Conservation (phyloP, 2,113 vertebrate genomes). For the Orycteropus afer region DNA sequence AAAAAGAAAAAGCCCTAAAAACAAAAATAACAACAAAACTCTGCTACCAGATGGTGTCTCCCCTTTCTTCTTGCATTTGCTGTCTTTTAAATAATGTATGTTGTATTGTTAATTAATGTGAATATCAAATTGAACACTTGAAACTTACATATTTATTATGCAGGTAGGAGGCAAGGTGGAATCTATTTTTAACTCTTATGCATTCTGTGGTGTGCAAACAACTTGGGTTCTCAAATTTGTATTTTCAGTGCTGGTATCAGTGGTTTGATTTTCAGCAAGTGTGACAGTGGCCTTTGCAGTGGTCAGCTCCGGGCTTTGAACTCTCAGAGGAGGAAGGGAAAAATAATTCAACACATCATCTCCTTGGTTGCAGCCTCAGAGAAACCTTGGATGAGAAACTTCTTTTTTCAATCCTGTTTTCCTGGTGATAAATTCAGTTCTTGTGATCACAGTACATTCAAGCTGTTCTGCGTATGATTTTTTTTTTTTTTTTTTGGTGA, state of each 20-base stretch:
- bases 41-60: conserved; percentile 88
- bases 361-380: conserved; percentile 83
- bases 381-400: conserved; percentile 87
- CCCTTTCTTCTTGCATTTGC: conserved; percentile 87
- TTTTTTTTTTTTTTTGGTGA: conserved; percentile 76
- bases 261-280: conserved; percentile 89
- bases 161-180: conserved; percentile 89
- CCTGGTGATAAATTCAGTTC: conserved; percentile 88
- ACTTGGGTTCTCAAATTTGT: conserved; percentile 86
- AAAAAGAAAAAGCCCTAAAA: conserved; percentile 68
- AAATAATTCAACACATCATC: conserved; percentile 77
- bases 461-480: conserved; percentile 86
- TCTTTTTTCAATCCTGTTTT: conserved; percentile 84
- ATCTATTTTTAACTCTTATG: conserved; percentile 92
- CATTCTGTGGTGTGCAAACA: conserved; percentile 83
- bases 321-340: conserved; percentile 83
- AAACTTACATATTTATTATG: conserved; percentile 91
- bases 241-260: conserved; percentile 87
- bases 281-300: conserved; percentile 90
- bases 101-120: conserved; percentile 93
- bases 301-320: conserved; percentile 89
- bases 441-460: conserved; percentile 84
- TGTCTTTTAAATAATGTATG: conserved; percentile 92
- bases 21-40: conserved; percentile 83
- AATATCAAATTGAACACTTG: conserved; percentile 92